Evolutionary conservation across 2,797 vertebrate species (phyloP), one percentile per base, ranked within the genome.

Genomic region (Gymnoscopelus microlampas): DNA sequence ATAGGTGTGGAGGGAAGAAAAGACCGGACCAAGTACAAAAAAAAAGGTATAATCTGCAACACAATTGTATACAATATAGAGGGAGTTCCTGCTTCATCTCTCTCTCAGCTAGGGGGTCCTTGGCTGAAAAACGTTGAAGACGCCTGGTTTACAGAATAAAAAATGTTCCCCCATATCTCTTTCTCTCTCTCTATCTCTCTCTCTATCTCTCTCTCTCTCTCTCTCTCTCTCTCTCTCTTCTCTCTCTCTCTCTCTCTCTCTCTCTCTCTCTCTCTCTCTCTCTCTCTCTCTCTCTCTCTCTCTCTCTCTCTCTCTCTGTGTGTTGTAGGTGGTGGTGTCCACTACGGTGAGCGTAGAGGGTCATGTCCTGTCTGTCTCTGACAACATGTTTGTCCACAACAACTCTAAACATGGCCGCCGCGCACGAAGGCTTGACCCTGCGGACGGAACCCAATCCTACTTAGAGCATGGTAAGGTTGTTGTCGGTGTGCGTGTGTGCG

Each of bases 301-400:
- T 24, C 15, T 81, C 5, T 50, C 62, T 5, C 32, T 26, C 58
- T 9, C 10, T 12, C 44, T 5, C 60, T 8, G 23, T 48, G 10
- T 24, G 19, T 12, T 48, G 26, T 86, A 98, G 98, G 98, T 99
- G 85, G 98, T 99, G 87, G 96, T 99, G 63, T 98, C 97, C 70
- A 99, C 97, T 47, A 99, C 98, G 23, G 96, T 98, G 90, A 99
- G 96, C 8, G 98, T 99, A 77, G 98, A 99, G 74, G 98, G 98
- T 85, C 98, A 99, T 12, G 97, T 99, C 85, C 91, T 99, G 87
- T 95, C 98, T 14, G 97, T 99, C 81, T 99, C 98, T 10, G 98
- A 99, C 91, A 99, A 98, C 90, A 99, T 99, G 97, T 99, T 99
- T 68, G 97, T 99, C 82, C 97, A 99, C 91, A 99, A 99, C 93